Base-by-base conservation (phyloP, 2,113 vertebrate species). In the Solea solea region DNA sequence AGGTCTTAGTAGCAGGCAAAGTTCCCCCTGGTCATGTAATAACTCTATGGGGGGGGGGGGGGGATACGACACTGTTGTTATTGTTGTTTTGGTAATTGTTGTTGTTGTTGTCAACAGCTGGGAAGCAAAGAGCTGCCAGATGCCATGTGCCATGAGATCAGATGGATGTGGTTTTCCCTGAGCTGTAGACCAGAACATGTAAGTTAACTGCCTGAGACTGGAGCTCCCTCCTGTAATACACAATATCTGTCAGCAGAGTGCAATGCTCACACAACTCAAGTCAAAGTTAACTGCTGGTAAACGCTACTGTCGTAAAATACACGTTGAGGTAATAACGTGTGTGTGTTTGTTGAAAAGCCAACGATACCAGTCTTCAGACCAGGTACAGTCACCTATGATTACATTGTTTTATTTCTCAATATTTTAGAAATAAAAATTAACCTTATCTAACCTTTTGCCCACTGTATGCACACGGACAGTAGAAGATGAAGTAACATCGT, bases 161-260 rank as follows among this genome's bases (percentile, higher is more conserved):
- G 7, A 51, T 49, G 63, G 7, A 51, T 49, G 63, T 76, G 63
- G 34, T 7, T 46, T 59, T 76, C 44, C 56, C 9, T 72, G 27
- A 41, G 44, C 27, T 69, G 7, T 27, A 28, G 28, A 73, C 16
- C 39, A 67, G 53, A 75, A 64, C 42, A 49, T 44, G 5, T 12
- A 64, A 48, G 42, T 42, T 15, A 15, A 8, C 0, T 21, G 52
- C 53, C 39, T 67, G 11, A 54, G 0, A 15, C 49, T 50, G 42
- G 4, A 68, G 40, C 55, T 41, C 8, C 21, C 14, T 51, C n/a
- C n/a, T 85, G 87, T 68, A 90, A 71, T 88, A 46, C 57, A 34
- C 40, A 49, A 74, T n/a, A 70, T 53, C 60, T 74, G 70, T 88
- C 91, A 86, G 84, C 83, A 92, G 91, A 88, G 88, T 69, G 89